phyloP scores from a whole-genome alignment of 1,140 invertebrate genomes.

The Bombus breviceps region DNA sequence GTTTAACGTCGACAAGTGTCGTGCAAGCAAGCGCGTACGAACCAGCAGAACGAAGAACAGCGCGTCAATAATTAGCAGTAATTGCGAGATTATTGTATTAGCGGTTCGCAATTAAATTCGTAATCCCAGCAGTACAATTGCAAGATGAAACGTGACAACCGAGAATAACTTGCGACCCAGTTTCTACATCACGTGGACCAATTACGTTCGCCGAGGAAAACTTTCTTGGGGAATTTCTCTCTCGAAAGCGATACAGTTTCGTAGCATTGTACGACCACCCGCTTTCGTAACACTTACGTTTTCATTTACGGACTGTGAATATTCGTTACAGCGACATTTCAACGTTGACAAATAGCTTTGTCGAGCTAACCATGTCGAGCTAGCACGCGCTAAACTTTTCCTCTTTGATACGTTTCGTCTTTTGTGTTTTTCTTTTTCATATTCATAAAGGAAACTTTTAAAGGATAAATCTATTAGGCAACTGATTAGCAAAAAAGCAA shows the following conservation, averaged over 20 bases:
- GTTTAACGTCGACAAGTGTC: conserved; percentile 4
- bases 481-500: background rate
- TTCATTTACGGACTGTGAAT: background rate
- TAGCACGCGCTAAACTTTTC: no score
- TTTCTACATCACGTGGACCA: conserved; percentile 32
- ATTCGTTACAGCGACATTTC: background rate
- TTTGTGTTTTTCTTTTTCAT: background rate
- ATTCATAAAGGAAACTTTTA: background rate
- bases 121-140: background rate
- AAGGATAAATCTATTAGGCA: background rate
- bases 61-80: background rate
- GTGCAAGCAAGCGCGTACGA: background rate
- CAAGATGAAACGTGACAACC: conserved; percentile 19
- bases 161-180: conserved; percentile 24
- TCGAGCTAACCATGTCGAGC: no score
- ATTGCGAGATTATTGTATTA: background rate
- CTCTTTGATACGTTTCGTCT: background rate
- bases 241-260: conserved; percentile 39
- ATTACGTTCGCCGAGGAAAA: conserved; percentile 35
- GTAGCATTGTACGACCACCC: background rate
- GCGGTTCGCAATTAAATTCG: background rate
- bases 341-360: no score
- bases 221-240: conserved; percentile 44
- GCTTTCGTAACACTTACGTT: conserved; percentile 12
- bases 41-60: background rate